Conservation (phyloP, 2,113 vertebrate genomes). For the Gymnarchus niloticus region DNA sequence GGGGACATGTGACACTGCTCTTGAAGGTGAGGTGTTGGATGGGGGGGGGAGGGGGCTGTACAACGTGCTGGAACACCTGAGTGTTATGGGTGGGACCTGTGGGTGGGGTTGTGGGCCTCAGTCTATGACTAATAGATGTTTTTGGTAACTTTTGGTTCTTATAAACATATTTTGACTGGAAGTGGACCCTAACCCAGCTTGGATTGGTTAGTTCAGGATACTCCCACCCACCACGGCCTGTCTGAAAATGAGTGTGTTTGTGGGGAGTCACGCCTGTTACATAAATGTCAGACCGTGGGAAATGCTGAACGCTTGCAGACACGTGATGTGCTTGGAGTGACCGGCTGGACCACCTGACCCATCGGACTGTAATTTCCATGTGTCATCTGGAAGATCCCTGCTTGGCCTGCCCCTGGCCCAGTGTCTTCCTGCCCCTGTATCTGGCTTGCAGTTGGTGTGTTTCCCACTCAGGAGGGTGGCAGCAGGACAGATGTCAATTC, state of each 20-base stretch:
- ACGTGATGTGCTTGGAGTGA: too few species aligned
- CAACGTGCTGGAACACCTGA: neutral
- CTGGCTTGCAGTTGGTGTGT: neutral
- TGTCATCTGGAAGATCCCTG: neutral
- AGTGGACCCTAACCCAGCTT: neutral
- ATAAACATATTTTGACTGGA: neutral
- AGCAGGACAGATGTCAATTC: neutral
- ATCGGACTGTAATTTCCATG: neutral
- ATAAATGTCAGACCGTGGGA: neutral
- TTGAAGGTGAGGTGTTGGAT: conserved; percentile 57
- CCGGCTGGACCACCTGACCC: neutral
- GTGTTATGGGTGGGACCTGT: neutral
- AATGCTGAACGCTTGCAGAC: too few species aligned
- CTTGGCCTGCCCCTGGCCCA: neutral
- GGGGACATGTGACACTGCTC: conserved; percentile 45
- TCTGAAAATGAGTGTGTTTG: neutral
- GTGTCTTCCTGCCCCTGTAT: neutral
- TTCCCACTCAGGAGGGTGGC: too few species aligned
- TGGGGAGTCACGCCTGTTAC: neutral
- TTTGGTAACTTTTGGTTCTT: neutral
- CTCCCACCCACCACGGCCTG: too few species aligned
- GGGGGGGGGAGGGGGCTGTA: neutral
- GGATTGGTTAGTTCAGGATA: too few species aligned
- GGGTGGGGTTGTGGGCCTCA: neutral
- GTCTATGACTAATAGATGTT: neutral